phyloP scores from a whole-genome alignment of 2,888 invertebrate species.

The Gastrophysa polygoni region DNA sequence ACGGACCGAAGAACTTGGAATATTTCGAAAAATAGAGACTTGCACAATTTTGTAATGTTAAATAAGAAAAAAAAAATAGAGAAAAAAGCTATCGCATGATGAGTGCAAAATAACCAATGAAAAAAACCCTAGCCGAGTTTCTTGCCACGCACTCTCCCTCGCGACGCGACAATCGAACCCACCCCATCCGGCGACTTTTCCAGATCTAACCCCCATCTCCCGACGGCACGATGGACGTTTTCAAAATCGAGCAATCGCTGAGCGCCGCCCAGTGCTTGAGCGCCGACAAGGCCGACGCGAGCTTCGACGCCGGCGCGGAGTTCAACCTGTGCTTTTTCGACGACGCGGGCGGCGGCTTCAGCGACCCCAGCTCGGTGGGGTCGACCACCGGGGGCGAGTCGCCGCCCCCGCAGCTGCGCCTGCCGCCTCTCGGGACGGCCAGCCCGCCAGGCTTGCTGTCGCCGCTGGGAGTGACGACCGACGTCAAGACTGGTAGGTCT shows the following conservation, averaged over 20 bases:
- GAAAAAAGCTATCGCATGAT: no score
- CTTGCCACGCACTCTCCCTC: no score
- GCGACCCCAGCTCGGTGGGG: constrained; percentile 71
- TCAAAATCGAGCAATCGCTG: constrained; percentile 69
- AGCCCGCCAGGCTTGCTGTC: constrained; percentile 43
- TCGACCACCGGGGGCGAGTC: constrained; percentile 60
- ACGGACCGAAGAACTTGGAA: no score
- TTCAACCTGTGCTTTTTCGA: constrained; percentile 85
- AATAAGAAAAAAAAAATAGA: no score
- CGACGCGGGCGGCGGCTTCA: constrained; percentile 70
- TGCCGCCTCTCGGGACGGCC: constrained; percentile 41
- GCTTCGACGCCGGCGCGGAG: constrained; percentile 77
- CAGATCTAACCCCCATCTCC: background rate
- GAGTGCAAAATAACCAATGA: no score
- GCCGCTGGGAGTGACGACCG: constrained; percentile 49
- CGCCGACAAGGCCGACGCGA: constrained; percentile 64
- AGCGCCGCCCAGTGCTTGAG: constrained; percentile 67
- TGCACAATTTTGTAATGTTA: no score
- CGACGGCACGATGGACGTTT: constrained; percentile 69
- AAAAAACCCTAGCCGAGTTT: no score
- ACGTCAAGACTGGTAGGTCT: constrained; percentile 55
- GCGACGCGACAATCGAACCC: no score
- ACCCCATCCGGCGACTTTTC: constrained; percentile 23
- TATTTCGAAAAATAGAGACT: no score
- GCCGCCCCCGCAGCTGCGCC: constrained; percentile 51